Base-by-base conservation (phyloP, 2,113 vertebrate genomes). In the Tragelaphus strepsiceros region DNA sequence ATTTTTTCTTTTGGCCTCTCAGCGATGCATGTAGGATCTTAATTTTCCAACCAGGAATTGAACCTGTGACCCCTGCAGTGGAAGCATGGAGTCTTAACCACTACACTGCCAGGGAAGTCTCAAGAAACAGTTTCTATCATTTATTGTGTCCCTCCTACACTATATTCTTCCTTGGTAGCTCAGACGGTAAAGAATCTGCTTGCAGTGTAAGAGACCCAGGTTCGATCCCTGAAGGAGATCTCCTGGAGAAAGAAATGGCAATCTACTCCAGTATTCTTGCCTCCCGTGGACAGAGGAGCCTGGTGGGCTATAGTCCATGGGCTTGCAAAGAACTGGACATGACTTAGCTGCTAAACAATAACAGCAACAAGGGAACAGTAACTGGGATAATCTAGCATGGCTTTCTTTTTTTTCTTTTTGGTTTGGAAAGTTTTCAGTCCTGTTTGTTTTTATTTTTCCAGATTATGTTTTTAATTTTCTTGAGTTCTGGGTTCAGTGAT, bases 361-460 rank as follows among this genome's bases (percentile, higher is more conserved):
- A 24, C 10, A 74, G 35, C 21, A 39, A 39, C 67, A 74, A 39
- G 67, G 49, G 22, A 81, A 82, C 24, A 26, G 19, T 64, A 17
- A 28, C 49, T 62, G 74, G 71, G 43, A 30, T 89, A 32, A 92
- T 30, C 32, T 86, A 35, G 32, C 64, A 39, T 81, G 28, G 9
- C 26, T 2, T 32, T 46, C 67, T 53, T 7, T 24, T 3, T n/a
- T 81, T 43, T 5, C 16, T 39, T 39, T 13, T 32, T 62, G 30
- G 30, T 80, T 89, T 91, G 59, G 35, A 89, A 96, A 94, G 78
- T 46, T 58, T 64, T 91, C 59, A 71, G 56, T 67, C 49, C 7
- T 74, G 6, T 22, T 35, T 62, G 39, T 59, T 92, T 90, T 83
- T 64, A 2, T 54, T 67, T 87, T 82, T 84, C 59, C 22, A 49